These are phyloP conservation scores for Urocyon cinereoargenteus DNA, from an alignment of 2,797 vertebrate species.

Conservation along the genomic window DNA sequence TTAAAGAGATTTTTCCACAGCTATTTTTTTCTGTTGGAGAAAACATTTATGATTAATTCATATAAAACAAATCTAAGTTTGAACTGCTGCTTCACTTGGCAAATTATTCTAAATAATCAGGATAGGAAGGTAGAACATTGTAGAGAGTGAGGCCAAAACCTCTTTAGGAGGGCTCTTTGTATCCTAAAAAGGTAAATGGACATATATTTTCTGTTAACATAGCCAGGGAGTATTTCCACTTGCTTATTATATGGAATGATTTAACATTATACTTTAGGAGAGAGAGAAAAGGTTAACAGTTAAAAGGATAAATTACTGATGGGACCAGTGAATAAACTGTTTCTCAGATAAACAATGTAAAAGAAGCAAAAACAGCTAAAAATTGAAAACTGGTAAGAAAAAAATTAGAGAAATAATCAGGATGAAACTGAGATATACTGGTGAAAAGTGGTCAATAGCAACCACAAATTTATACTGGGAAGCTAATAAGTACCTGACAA, in stretches of 20 bases:
- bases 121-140: constrained; percentile 41
- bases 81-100: constrained; percentile 18
- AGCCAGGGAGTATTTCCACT: not conserved
- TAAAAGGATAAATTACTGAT: constrained; percentile 21
- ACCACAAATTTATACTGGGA: not conserved
- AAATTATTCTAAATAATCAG: constrained; percentile 56
- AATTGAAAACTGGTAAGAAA: constrained; percentile 19
- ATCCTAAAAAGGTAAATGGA: not conserved
- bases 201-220: constrained; percentile 61
- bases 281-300: not conserved
- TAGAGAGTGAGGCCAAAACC: constrained; percentile 19
- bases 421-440: constrained; percentile 27
- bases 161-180: not conserved
- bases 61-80: constrained; percentile 51
- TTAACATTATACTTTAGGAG: constrained; percentile 7
- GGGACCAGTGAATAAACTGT: not conserved
- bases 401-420: constrained; percentile 26
- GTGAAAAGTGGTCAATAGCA: not conserved
- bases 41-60: constrained; percentile 28
- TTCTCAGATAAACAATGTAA: constrained; percentile 50
- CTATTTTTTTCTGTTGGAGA: constrained; percentile 51
- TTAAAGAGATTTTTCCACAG: constrained; percentile 53
- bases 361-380: constrained; percentile 53
- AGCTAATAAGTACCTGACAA: not conserved
- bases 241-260: not conserved